Evolutionary conservation across 2,113 vertebrate genomes (phyloP), one percentile per base, ranked within the genome.

Genomic region (Brachypteracias leptosomus): DNA sequence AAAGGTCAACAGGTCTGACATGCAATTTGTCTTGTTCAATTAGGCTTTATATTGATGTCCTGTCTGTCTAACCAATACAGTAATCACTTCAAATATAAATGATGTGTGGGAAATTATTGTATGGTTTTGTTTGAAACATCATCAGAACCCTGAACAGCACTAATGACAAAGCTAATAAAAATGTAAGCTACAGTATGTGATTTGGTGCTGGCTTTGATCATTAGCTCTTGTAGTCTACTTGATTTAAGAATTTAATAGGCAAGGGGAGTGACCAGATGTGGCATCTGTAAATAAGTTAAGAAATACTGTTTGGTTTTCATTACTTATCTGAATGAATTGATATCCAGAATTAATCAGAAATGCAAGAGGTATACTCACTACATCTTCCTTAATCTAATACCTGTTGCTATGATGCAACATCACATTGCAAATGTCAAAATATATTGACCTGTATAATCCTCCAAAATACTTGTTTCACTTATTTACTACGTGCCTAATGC

Each of bases 1-100:
- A 97, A 95, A 97, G 91, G 95, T 94, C 80, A 73, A 33, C 52
- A 88, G 82, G 82, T 84, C 84, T 92, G 94, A 81, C 51, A 35
- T 31, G 26, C 40, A 88, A 94, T 96, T 92, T 79, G 62, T 96
- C 92, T 93, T 49, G n/a, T 90, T 94, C 94, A 93, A 42, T 96
- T 96, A 81, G 62, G 29, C 20, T 88, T 84, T 42, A 10, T 86
- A 96, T 70, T 49, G 52, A 92, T 95, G 85, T 73, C 26, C 38
- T 86, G 85, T 70, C 80, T 58, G 61, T 87, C 82, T 77, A 68
- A 90, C 26, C 90, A 78, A 36, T 63, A 36, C 22, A 21, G n/a
- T 62, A 75, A 90, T 96, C 54, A 57, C 70, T 95, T 92, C 29
- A 75, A 73, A 93, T 89, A 90, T 14, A 90, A 96, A 71, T 59